Percentiles rank a stretch among this genome's conserved stretches.
Conservation (phyloP, 2,113 vertebrate species). For the Chascanopsetta lugubris region DNA sequence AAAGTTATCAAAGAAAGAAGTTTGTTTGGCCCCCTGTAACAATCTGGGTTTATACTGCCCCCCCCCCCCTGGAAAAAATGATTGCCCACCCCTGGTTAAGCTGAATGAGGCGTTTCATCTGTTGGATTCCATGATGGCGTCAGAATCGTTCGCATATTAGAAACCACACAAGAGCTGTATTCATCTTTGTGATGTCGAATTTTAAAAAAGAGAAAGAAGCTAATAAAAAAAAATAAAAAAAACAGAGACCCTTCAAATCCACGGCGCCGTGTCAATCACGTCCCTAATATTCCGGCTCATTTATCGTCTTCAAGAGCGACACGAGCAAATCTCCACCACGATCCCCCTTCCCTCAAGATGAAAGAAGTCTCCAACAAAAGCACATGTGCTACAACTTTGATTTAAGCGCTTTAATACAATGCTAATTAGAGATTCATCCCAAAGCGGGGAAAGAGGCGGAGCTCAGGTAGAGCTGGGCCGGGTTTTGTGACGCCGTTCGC, state of each 20-base stretch:
- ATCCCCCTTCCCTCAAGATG: constrained; percentile 74
- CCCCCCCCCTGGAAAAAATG: no score
- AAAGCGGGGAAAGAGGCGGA: no score
- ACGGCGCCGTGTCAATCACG: constrained; percentile 63
- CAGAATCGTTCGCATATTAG: constrained; percentile 25
- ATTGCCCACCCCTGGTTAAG: no score
- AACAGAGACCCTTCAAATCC: no score
- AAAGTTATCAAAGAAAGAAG: no score
- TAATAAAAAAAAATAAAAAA: constrained; percentile 27
- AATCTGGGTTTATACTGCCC: no score
- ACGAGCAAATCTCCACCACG: constrained; percentile 76
- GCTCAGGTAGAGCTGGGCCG: no score
- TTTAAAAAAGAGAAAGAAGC: constrained; percentile 6
- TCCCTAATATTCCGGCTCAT: constrained; percentile 73
- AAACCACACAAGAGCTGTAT: constrained; percentile 2
- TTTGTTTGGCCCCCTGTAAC: no score
- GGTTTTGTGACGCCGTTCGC: no score
- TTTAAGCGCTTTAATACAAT: constrained; percentile 78
- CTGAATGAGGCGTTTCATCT: constrained; percentile 5
- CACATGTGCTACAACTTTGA: constrained; percentile 76
- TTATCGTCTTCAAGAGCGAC: constrained; percentile 73
- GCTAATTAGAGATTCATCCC: constrained; percentile 84
- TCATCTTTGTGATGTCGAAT: constrained; percentile 16
- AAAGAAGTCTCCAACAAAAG: constrained; percentile 80
- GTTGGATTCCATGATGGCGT: constrained; percentile 9